Conservation (phyloP, 1,140 invertebrate species). For the Psix sp. region DNA sequence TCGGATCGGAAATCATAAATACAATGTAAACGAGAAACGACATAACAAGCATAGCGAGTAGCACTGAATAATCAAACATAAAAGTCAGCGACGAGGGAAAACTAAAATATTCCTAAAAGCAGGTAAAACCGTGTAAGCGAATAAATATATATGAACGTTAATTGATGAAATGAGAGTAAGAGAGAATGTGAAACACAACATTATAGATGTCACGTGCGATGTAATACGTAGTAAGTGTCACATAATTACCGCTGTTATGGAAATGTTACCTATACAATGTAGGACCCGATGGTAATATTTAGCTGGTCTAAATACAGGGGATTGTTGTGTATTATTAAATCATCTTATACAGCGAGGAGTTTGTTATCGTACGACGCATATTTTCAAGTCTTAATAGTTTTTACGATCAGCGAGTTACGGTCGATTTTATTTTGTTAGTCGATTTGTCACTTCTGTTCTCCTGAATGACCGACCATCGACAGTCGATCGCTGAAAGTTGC, state of each 20-base stretch:
- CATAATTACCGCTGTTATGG: constrained; percentile 40
- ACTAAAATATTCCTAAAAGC: constrained; percentile 13
- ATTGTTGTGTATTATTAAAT: constrained; percentile 49
- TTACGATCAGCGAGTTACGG: too few species aligned
- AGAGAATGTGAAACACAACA: constrained; percentile 23
- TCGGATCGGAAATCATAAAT: too few species aligned
- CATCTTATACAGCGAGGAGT: constrained; percentile 40
- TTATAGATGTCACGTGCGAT: constrained; percentile 28
- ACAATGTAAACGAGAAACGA: not conserved
- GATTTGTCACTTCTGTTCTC: too few species aligned
- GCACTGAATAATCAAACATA: constrained; percentile 26
- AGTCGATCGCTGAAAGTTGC: too few species aligned
- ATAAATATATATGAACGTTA: constrained; percentile 22
- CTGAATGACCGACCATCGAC: too few species aligned
- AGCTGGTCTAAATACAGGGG: constrained; percentile 59
- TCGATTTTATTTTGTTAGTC: too few species aligned
- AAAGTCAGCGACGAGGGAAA: constrained; percentile 11
- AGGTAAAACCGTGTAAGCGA: constrained; percentile 10
- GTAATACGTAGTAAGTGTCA: constrained; percentile 42
- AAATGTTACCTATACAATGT: constrained; percentile 53
- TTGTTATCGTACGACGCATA: constrained; percentile 34
- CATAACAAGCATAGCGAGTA: not conserved
- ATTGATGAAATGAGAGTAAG: constrained; percentile 17
- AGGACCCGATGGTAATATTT: constrained; percentile 54
- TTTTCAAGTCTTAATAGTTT: too few species aligned